phyloP scores from a whole-genome alignment of 2,888 invertebrate species.

The Meloe dianella region DNA sequence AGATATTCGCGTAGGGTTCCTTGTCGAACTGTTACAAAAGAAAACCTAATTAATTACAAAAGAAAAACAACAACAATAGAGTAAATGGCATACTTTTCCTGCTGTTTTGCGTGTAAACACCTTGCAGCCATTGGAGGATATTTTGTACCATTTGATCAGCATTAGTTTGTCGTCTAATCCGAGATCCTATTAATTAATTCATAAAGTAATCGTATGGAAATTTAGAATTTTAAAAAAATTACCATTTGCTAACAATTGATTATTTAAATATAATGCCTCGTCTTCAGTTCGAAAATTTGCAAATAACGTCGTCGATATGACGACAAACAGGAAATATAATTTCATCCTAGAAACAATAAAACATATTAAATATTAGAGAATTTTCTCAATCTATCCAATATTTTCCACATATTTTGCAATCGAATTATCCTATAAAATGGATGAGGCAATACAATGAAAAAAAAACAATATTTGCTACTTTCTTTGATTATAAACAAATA shows the following conservation, averaged over 20 bases:
- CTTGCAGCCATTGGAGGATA: slow-evolving; percentile 77
- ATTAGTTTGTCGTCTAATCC: slow-evolving; percentile 62
- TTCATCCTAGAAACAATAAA: slow-evolving; percentile 43
- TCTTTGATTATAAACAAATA: neutral
- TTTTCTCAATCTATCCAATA: slow-evolving; percentile 12
- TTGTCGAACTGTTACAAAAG: slow-evolving; percentile 66
- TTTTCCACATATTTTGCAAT: slow-evolving; percentile 10
- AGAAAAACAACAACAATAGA: neutral
- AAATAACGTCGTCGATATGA: slow-evolving; percentile 36
- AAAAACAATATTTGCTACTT: neutral
- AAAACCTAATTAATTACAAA: slow-evolving; percentile 12
- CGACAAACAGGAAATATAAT: slow-evolving; percentile 37
- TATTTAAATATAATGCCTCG: slow-evolving; percentile 42
- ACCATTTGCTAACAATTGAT: slow-evolving; percentile 41
- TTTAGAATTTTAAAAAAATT: slow-evolving; percentile 8
- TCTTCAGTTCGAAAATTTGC: slow-evolving; percentile 28
- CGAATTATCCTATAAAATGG: too few relatives aligned
- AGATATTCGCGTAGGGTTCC: slow-evolving; percentile 63
- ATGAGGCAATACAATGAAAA: neutral
- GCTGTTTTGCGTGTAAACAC: slow-evolving; percentile 68
- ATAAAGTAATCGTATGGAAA: neutral
- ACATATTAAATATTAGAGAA: slow-evolving; percentile 14
- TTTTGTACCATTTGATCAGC: slow-evolving; percentile 77
- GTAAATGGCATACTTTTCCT: slow-evolving; percentile 62
- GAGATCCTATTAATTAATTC: slow-evolving; percentile 38